Evolutionary conservation across 2,888 invertebrate species (phyloP).

Genomic region (Volucella inflata): DNA sequence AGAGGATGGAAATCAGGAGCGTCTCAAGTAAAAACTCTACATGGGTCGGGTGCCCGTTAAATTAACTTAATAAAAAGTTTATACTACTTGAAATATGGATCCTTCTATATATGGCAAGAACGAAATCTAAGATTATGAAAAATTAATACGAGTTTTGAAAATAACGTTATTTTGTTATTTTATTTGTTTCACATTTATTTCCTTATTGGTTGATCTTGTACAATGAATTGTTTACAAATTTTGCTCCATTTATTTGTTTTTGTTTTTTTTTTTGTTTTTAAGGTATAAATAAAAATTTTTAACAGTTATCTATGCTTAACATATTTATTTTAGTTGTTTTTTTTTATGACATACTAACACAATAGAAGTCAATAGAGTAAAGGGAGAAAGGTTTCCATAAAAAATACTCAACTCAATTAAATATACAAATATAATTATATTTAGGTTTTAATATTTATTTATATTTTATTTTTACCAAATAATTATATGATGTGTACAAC

Average conservation of each 20-base stretch:
- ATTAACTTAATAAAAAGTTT: no score
- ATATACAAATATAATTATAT: conserved; percentile 32
- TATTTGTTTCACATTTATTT: conserved; percentile 52
- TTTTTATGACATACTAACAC: conserved; percentile 36
- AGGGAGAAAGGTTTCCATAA: conserved; percentile 49
- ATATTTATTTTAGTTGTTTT: conserved; percentile 31
- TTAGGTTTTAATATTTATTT: conserved; percentile 11
- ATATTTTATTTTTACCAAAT: conserved; percentile 37
- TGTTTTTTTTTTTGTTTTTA: conserved; percentile 19
- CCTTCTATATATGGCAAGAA: no score
- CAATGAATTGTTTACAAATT: conserved; percentile 38
- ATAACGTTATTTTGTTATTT: conserved; percentile 31
- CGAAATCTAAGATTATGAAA: background rate
- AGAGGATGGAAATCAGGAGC: no score
- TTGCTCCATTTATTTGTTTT: background rate
- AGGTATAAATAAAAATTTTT: conserved; percentile 34
- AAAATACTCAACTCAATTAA: conserved; percentile 53
- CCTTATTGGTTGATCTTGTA: conserved; percentile 20
- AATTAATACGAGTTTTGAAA: conserved; percentile 11
- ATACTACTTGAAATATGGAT: no score
- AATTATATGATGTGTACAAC: conserved; percentile 60
- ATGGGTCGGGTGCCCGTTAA: no score
- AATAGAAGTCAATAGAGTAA: conserved; percentile 32
- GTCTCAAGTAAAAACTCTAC: no score
- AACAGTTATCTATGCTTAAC: conserved; percentile 53